Conservation (phyloP, 2,797 vertebrate genomes). For the Spatula versicolor region DNA sequence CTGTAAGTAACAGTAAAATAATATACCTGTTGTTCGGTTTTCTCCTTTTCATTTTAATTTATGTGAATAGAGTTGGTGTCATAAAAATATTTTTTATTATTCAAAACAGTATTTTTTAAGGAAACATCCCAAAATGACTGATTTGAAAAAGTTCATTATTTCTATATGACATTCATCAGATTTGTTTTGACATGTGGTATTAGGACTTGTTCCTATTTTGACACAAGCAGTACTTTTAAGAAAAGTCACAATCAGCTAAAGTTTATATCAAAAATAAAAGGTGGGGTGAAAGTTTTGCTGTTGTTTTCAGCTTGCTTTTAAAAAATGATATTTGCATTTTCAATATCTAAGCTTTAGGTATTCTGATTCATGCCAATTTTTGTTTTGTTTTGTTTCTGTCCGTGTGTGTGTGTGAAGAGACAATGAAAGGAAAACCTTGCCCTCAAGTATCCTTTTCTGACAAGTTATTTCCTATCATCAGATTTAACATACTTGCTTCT, state of each 20-base stretch:
- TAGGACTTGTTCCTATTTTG: neutral
- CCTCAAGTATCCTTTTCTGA: neutral
- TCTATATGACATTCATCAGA: neutral
- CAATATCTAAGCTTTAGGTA: neutral
- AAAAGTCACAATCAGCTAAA: neutral
- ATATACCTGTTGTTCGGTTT: slow-evolving; percentile 12
- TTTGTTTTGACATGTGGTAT: neutral
- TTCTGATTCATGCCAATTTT: neutral
- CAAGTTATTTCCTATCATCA: neutral
- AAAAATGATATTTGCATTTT: neutral
- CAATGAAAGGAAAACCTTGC: neutral
- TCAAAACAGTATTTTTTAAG: neutral
- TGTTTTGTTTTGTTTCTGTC: too few species aligned
- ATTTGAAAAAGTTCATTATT: neutral
- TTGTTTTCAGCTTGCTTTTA: neutral
- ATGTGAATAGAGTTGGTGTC: neutral
- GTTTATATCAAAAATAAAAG: neutral
- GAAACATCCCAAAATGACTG: neutral
- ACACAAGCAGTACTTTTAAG: neutral
- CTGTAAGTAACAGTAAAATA: slow-evolving; percentile 30
- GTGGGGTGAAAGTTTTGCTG: neutral
- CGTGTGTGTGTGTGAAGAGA: neutral
- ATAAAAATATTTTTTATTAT: neutral
- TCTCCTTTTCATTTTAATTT: neutral
- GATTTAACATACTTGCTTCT: neutral